Percentiles rank a stretch among this genome's conserved stretches.
Conservation (phyloP, 1,140 invertebrate species). For the Helicoverpa armigera region DNA sequence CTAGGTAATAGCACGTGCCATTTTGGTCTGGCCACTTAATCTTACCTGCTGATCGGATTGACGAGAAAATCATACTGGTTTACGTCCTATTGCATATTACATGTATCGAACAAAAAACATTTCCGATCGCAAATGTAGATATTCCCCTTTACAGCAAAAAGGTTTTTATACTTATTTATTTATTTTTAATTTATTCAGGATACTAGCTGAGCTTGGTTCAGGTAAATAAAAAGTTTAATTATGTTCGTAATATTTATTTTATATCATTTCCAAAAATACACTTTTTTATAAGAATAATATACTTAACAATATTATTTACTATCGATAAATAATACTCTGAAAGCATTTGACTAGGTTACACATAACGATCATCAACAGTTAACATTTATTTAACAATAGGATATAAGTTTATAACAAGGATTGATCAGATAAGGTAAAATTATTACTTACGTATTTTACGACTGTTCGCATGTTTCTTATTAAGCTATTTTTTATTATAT, state of each 20-base stretch:
- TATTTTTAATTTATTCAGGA: not conserved
- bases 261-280: conserved; percentile 6
- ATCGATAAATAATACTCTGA: too few species aligned
- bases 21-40: conserved; percentile 59
- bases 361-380: too few species aligned
- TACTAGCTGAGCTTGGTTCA: not conserved
- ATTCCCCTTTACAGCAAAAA: conserved; percentile 39
- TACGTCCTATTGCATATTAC: conserved; percentile 58
- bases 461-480: too few species aligned
- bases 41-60: conserved; percentile 59
- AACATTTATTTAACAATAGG: too few species aligned
- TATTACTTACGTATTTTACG: too few species aligned
- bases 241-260: not conserved
- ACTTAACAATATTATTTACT: conserved; percentile 6
- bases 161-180: not conserved
- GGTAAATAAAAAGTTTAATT: not conserved
- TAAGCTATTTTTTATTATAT: too few species aligned
- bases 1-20: conserved; percentile 55
- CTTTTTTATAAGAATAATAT: not conserved
- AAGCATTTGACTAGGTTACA: too few species aligned
- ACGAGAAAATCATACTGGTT: conserved; percentile 62
- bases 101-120: conserved; percentile 53
- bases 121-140: conserved; percentile 56
- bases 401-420: too few species aligned
- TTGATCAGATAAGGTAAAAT: too few species aligned